phyloP scores from a whole-genome alignment of 2,888 invertebrate species.

The Ectobius pallidus region DNA sequence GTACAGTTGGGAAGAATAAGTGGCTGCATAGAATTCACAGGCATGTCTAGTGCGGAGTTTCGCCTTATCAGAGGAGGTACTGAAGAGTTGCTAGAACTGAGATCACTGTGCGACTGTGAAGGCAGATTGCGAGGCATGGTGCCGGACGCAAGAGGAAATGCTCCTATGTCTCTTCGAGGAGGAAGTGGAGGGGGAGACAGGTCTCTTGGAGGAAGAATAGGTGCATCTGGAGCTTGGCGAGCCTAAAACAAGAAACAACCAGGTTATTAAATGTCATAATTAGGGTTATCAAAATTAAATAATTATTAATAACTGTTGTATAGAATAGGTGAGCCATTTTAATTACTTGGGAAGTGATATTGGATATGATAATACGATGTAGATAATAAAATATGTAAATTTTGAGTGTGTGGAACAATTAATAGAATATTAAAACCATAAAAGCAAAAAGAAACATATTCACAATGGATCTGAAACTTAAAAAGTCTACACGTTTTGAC shows the following conservation, averaged over 20 bases:
- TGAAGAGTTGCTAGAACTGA: slow-evolving; percentile 52
- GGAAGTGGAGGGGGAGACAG: slow-evolving; percentile 69
- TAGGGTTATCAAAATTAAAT: background rate
- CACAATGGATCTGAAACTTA: too few species aligned
- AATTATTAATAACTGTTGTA: background rate
- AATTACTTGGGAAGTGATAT: too few species aligned
- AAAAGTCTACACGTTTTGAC: too few species aligned
- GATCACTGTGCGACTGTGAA: slow-evolving; percentile 25
- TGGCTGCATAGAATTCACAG: slow-evolving; percentile 36
- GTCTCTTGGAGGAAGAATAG: slow-evolving; percentile 72
- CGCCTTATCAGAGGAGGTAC: slow-evolving; percentile 53
- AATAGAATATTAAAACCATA: too few species aligned
- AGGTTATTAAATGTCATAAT: background rate
- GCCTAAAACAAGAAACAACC: slow-evolving; percentile 54
- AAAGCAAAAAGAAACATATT: too few species aligned
- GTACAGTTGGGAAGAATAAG: slow-evolving; percentile 33
- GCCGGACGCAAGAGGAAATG: slow-evolving; percentile 51
- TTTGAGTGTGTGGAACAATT: too few species aligned
- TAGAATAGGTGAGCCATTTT: too few species aligned
- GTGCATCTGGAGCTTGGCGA: slow-evolving; percentile 70
- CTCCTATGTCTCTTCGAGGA: slow-evolving; percentile 59
- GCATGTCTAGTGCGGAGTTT: slow-evolving; percentile 57
- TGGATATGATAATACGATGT: too few species aligned
- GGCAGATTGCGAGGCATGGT: slow-evolving; percentile 46
- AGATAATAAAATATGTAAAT: too few species aligned